These are phyloP conservation scores for Tetranychus urticae DNA, from an alignment of 1,140 invertebrate genomes.

Conservation along the genomic window DNA sequence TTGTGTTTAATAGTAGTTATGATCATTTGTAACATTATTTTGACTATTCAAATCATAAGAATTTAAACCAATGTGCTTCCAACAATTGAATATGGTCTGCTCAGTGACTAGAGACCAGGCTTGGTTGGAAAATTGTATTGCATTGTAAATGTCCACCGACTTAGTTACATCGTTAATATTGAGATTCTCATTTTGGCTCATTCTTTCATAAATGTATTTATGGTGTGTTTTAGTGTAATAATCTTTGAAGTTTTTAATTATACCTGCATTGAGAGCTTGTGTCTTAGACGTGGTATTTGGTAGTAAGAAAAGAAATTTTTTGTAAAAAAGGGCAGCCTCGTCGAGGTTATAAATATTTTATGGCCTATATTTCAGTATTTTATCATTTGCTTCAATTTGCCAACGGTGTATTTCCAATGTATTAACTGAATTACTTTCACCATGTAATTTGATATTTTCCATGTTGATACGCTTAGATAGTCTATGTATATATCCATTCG, in stretches of 20 bases:
- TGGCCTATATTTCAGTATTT: neutral
- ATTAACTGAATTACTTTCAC: neutral
- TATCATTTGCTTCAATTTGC: neutral
- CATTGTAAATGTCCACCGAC: neutral
- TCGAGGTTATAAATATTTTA: neutral
- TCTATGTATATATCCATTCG: neutral
- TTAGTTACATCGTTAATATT: neutral
- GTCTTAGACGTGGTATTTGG: neutral
- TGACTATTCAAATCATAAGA: no score
- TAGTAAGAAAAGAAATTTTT: neutral
- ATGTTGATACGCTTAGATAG: neutral
- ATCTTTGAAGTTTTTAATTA: neutral
- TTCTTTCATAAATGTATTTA: neutral
- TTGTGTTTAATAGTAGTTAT: no score
- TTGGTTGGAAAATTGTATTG: neutral
- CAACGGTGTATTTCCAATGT: neutral
- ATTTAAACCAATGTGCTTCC: neutral
- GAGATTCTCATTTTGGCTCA: neutral
- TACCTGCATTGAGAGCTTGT: neutral
- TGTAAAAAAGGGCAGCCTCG: neutral
- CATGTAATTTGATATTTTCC: neutral
- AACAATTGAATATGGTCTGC: neutral
- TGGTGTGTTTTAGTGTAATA: neutral
- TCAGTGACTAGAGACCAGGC: neutral
- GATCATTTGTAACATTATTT: no score